Base-by-base conservation (phyloP, 2,113 vertebrate genomes). In the Axis porcinus region DNA sequence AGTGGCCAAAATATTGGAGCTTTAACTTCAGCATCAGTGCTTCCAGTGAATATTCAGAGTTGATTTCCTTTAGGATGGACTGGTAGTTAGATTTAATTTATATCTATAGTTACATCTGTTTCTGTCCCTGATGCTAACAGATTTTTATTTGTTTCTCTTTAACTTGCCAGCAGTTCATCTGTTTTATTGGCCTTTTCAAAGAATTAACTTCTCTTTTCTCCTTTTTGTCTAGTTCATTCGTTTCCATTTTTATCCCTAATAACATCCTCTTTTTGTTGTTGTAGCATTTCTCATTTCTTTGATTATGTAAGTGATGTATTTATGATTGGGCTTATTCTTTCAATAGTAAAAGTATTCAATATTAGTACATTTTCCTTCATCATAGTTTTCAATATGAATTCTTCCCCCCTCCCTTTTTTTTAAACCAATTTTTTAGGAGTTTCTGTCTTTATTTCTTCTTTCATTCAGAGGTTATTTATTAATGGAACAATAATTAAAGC, bases 331-430 rank as follows among this genome's bases (percentile, higher is more conserved):
- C 7, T 27, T 81, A 40, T 40, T 43, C 87, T 40, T 43, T 43
- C 30, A 0, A 7, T 5, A 7, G 43, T 3, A 6, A 57, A 6
- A 7, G 21, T 7, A 1, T 23, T 33, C 6, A 2, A 0, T 0
- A 3, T 60, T 2, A 10, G 0, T 6, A 0, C 4, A 0, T 57
- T 85, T 54, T 27, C 91, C 88, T n/a, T 27, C 1, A 9, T 1
- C 14, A 28, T 0, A 23, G 36, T 36, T 84, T 92, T 58, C 16
- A 1, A 8, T 36, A 6, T 9, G 62, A 52, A 25, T 28, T 52
- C 6, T 74, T 60, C 15, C 25, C 57, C 33, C 70, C 40, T 27
- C 40, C 40, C 12, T 76, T 76, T 89, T 36, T 13, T 15, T 52
- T 16, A 3, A 25, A 27, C 14, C 45, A 13, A 3, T 54, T 52